Evolutionary conservation across 2,797 vertebrate species (phyloP), one percentile per base, ranked within the genome.

Genomic region (Rhinatrema bivittatum): DNA sequence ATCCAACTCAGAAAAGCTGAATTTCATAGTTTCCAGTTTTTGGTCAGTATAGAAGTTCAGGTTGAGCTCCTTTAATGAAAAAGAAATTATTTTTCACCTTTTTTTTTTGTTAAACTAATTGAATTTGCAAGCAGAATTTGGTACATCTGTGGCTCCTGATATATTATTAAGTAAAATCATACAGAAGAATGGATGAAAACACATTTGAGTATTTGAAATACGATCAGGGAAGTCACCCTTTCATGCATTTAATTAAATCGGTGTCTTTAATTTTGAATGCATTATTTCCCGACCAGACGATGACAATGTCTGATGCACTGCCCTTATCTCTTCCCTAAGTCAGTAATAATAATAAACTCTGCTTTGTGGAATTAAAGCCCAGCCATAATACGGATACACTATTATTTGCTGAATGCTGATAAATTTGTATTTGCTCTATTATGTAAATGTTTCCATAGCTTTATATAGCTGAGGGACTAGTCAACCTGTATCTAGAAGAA

Each of bases 101-200:
- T n/a, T 76, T 82, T n/a, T n/a, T n/a, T 76, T 72, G 78, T 63
- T 63, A 67, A 60, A 56, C 61, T 85, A 85, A 85, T 76, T 79
- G 81, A 85, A 65, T 74, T 76, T 71, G 72, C 74, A 69, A 60
- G 68, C 76, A 54, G 62, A 59, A 58, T 69, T 60, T 67, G 65
- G 60, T 62, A 47, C 59, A 49, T 65, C 66, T 70, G 76, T 61
- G 50, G 37, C 68, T 73, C 72, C 69, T 74, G 66, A 78, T 73
- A 59, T 68, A 75, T 74, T 71, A 72, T 60, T 64, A 70, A 78
- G 60, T 39, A 38, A 62, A 72, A 62, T 62, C 61, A 48, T 61
- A 68, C 21, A n/a, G 58, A 41, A 57, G 65, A 64, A 72, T 58
- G 64, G 75, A 76, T 77, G 72, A 72, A 72, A 74, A 69, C 66